Percentiles rank a stretch among this genome's conserved stretches.
phyloP scores from a whole-genome alignment of 1,140 invertebrate species.

The Drosophila nigromelanica region DNA sequence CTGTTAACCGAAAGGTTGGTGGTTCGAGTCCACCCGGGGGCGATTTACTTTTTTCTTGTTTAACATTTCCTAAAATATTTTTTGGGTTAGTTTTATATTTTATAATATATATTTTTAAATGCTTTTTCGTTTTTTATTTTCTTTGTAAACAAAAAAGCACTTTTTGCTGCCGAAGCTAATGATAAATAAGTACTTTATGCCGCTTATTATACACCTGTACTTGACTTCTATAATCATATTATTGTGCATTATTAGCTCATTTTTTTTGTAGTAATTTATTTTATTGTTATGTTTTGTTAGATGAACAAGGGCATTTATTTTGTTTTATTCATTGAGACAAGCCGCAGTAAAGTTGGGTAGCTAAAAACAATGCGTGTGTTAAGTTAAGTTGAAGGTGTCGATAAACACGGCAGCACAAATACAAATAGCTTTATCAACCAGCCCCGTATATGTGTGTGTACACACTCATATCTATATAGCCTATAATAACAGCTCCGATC shows the following conservation, averaged over 20 bases:
- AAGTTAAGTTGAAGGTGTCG: conserved; percentile 80
- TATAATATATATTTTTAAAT: conserved; percentile 2
- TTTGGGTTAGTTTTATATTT: conserved; percentile 1
- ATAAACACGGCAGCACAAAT: conserved; percentile 49
- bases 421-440: conserved; percentile 4
- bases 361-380: conserved; percentile 71
- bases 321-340: conserved; percentile 39
- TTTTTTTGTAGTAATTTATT: conserved; percentile 39
- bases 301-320: conserved; percentile 65
- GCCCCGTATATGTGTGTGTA: conserved; percentile 14
- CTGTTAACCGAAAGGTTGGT: conserved; percentile 96
- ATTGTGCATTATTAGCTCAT: conserved; percentile 54
- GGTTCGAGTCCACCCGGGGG: conserved; percentile 93
- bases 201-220: conserved; percentile 42
- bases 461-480: conserved; percentile 16
- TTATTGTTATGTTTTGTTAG: conserved; percentile 51
- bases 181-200: conserved; percentile 17
- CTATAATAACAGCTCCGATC: conserved; percentile 54
- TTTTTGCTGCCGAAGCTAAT: background rate
- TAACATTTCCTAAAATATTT: no score
- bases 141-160: background rate
- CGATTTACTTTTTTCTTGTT: conserved; percentile 77
- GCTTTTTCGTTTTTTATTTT: conserved; percentile 1
- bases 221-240: conserved; percentile 67
- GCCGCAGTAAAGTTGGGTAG: conserved; percentile 19